These are phyloP conservation scores for Colletes gigas DNA, from an alignment of 1,140 invertebrate species.

Conservation along the genomic window DNA sequence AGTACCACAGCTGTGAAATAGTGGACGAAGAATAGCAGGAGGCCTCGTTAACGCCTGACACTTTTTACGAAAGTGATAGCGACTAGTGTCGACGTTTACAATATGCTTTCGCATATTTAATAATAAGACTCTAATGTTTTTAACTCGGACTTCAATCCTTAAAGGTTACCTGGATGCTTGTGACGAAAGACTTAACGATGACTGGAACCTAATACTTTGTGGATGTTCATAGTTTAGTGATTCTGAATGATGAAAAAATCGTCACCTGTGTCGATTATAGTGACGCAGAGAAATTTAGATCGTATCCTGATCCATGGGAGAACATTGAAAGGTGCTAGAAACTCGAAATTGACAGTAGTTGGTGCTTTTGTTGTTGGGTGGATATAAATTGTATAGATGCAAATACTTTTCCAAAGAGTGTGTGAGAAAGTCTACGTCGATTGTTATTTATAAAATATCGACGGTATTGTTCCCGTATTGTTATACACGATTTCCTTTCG, in stretches of 20 bases:
- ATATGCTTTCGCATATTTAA: neutral
- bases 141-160: neutral
- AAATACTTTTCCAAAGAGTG: neutral
- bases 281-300: neutral
- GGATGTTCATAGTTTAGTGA: no score
- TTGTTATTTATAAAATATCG: neutral
- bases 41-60: constrained; percentile 48
- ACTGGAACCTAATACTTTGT: no score
- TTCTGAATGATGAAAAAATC: no score
- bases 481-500: neutral
- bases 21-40: constrained; percentile 83
- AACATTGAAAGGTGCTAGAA: no score
- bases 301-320: neutral
- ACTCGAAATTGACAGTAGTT: no score
- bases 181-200: neutral
- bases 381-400: neutral
- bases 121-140: constrained; percentile 11
- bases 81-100: constrained; percentile 34
- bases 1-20: constrained; percentile 88
- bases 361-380: neutral
- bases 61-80: constrained; percentile 32
- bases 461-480: neutral
- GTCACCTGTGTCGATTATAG: no score
- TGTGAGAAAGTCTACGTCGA: neutral
- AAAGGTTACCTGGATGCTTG: no score